Base-by-base conservation (phyloP, 1,140 invertebrate genomes). In the Drosophila subobscura region DNA sequence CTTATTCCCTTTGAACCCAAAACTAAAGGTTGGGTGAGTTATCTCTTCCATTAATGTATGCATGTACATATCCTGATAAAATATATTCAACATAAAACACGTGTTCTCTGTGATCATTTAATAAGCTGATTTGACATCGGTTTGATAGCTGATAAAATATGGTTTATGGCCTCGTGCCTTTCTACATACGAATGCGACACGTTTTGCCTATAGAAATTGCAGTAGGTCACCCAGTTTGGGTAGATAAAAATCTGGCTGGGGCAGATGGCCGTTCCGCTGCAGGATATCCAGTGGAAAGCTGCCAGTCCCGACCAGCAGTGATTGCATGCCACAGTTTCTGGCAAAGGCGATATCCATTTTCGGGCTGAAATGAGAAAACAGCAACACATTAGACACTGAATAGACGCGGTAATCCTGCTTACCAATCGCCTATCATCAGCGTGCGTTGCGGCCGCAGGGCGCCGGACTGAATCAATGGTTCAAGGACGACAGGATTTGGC, bases 351-450 rank as follows among this genome's bases (percentile, higher is more conserved):
- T 97, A 85, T 99, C 97, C 2, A 97, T 97, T 90, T 97, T 97
- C 59, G 95, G 94, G 74, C 96, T 95, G 84, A n/a, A 74, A 63
- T 54, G 37, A 2, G 14, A 29, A 6, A 27, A 53, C 45, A 20
- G 14, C 7, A 57, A 56, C 23, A 44, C 47, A 67, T 68, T 68
- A 68, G 22, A 27, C 33, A 4, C 33, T 33, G 3, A 68, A 56
- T 5, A 14, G 33, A 68, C 56, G 50, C 3, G 14, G 55, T 45
- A 49, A 47, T 46, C 47, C 40, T 12, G 46, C 79, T 92, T 93
- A 95, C 94, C 95, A 95, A 92, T 99, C 98, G 4, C 98, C 98
- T 89, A 99, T 96, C 97, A 99, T 99, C 22, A 99, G 91, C 3
- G 97, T 98, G 54, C 96, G 94, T 22, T 93, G 92, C 0, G 96